Conservation (phyloP, 2,797 vertebrate species). For the Calcarius lapponicus region DNA sequence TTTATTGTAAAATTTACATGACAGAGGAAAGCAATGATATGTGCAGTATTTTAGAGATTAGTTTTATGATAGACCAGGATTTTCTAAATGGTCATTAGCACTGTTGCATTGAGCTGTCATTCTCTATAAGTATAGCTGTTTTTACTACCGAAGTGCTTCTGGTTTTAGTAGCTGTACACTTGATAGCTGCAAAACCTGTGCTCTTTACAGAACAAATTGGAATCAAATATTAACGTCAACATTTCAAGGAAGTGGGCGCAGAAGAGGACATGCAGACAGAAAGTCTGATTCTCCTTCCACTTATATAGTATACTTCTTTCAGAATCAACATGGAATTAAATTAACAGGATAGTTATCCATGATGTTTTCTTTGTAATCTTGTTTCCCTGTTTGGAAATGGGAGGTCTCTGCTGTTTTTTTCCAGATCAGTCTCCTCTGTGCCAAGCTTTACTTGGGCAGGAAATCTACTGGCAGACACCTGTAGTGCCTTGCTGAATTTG, state of each 20-base stretch:
- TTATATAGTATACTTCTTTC: neutral
- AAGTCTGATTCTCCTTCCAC: neutral
- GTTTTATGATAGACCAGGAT: neutral
- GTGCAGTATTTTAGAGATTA: neutral
- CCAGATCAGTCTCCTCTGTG: neutral
- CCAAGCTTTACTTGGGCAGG: neutral
- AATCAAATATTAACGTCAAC: neutral
- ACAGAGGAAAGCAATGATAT: neutral
- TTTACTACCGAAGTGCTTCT: neutral
- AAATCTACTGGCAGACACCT: neutral
- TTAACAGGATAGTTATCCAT: neutral
- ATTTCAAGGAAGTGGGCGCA: neutral
- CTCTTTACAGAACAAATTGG: neutral
- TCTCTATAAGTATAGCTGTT: neutral
- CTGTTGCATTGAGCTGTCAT: neutral
- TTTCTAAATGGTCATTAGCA: neutral
- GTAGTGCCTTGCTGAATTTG: neutral
- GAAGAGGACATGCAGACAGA: neutral
- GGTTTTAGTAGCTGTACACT: neutral
- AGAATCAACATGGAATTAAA: neutral
- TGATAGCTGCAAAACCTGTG: neutral
- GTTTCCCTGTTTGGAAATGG: neutral
- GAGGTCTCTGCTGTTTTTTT: neutral
- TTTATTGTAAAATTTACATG: neutral
- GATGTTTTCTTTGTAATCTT: neutral